Evolutionary conservation across 2,797 vertebrate species (phyloP).

Genomic region (Cheirogaleus major): DNA sequence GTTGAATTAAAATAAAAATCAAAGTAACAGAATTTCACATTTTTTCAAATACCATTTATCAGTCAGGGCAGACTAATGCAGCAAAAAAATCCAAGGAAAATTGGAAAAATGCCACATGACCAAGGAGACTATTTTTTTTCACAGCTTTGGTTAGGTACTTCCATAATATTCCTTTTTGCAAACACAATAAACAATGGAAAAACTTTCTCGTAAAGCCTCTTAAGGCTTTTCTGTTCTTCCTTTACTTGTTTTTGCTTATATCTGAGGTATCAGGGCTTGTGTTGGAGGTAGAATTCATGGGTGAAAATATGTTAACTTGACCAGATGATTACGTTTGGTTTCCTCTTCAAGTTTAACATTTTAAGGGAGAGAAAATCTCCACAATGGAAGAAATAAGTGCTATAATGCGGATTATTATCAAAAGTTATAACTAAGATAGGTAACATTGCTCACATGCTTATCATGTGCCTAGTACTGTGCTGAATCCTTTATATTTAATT

Average conservation of each 20-base stretch:
- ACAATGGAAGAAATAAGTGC: background rate
- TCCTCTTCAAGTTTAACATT: conserved; percentile 48
- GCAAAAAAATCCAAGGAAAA: background rate
- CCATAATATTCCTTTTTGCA: background rate
- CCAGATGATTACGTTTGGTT: conserved; percentile 43
- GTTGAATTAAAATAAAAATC: conserved; percentile 25
- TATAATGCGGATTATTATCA: background rate
- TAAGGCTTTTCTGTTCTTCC: background rate
- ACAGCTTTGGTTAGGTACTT: conserved; percentile 57
- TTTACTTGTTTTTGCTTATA: background rate
- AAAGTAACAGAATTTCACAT: background rate
- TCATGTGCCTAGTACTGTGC: background rate
- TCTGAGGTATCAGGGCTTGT: conserved; percentile 62
- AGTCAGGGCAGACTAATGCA: background rate
- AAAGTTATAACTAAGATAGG: background rate
- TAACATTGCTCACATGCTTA: background rate
- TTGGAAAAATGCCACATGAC: background rate
- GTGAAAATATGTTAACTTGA: background rate
- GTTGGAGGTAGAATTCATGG: conserved; percentile 68
- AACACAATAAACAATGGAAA: conserved; percentile 20
- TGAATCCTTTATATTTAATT: background rate
- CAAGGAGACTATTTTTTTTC: background rate
- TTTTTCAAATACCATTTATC: conserved; percentile 16
- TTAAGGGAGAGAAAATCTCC: background rate
- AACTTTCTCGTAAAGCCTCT: conserved; percentile 1